phyloP scores from a whole-genome alignment of 2,888 invertebrate genomes.

The Habrosyne pyritoides region DNA sequence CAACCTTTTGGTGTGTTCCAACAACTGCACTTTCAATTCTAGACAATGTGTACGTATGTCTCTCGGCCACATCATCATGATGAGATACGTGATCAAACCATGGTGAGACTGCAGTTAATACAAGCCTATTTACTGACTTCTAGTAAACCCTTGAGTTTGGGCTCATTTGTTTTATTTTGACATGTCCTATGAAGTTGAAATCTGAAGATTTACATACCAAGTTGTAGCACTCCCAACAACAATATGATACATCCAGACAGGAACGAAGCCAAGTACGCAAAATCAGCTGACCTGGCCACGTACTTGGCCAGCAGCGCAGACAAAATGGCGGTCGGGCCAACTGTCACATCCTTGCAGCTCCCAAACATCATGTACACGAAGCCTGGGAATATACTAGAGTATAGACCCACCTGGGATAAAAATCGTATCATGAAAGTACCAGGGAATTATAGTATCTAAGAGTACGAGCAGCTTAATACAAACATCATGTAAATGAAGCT shows the following conservation, averaged over 20 bases:
- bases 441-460: neutral
- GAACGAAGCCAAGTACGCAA: constrained; percentile 89
- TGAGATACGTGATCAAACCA: no score
- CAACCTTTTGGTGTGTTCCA: no score
- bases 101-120: no score
- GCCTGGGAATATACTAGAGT: constrained; percentile 96
- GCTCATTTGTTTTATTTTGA: no score
- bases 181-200: no score
- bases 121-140: no score
- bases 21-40: no score
- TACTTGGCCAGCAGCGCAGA: constrained; percentile 90
- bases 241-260: constrained; percentile 89
- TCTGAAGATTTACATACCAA: no score
- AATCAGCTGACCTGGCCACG: constrained; percentile 86
- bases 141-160: no score
- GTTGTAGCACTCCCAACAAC: constrained; percentile 88
- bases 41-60: no score
- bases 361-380: constrained; percentile 94
- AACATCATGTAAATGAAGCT: constrained; percentile 93
- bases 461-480: neutral
- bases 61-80: no score
- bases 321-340: constrained; percentile 95
- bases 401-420: constrained; percentile 89
- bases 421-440: neutral
- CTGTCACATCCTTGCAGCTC: constrained; percentile 90